Conservation (phyloP, 2,797 vertebrate genomes). For the Tympanoctomys barrerae region DNA sequence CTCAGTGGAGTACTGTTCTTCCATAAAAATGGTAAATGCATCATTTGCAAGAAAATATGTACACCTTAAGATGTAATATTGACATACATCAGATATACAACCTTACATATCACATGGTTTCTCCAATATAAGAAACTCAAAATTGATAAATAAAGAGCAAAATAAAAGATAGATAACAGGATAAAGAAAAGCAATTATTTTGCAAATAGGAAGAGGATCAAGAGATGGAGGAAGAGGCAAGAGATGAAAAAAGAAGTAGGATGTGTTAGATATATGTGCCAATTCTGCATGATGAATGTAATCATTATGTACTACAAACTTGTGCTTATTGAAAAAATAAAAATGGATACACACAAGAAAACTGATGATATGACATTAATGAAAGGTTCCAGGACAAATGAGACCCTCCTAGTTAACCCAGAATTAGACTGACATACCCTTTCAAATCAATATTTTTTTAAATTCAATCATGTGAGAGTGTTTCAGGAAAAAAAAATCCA, state of each 20-base stretch:
- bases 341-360: neutral
- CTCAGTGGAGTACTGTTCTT: neutral
- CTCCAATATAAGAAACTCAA: neutral
- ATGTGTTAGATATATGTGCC: neutral
- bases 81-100: neutral
- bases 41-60: neutral
- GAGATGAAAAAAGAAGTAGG: neutral
- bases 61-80: neutral
- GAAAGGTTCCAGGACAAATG: neutral
- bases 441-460: constrained; percentile 8
- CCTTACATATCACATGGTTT: neutral
- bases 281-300: neutral
- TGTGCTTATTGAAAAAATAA: neutral
- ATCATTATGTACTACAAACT: neutral
- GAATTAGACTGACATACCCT: neutral
- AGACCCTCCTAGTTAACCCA: neutral
- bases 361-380: neutral
- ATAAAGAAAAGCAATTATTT: neutral
- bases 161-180: neutral
- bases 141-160: neutral
- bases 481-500: neutral
- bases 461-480: neutral
- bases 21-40: neutral
- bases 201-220: neutral
- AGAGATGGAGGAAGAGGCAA: neutral